Evolutionary conservation across 2,113 vertebrate genomes (phyloP), one percentile per base, ranked within the genome.

Genomic region (Choloepus hoffmanni): DNA sequence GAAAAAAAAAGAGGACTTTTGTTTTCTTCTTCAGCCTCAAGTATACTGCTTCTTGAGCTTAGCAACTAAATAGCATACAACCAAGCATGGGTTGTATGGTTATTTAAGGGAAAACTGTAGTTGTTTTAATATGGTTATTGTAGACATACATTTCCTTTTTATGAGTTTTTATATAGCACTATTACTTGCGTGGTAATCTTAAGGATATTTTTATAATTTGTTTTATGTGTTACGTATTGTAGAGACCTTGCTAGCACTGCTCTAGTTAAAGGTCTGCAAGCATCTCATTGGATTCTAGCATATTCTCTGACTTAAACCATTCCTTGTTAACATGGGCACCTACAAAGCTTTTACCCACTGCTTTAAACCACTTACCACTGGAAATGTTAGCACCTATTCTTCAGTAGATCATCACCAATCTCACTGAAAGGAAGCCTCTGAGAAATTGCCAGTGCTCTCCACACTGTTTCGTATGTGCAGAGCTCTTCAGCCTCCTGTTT

Each of bases 181-280:
- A 98, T 98, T 98, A 98, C 97, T 98, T 98, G 98, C 92, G 95
- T 95, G 97, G 92, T 98, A 98, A 98, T 98, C 97, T 98, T 98
- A 97, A 95, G 96, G 92, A 98, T 98, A 98, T 98, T 98, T 97
- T 98, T 98, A 96, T 98, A 98, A 98, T 98, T 98, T 98, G 97
- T 97, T 98, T 98, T 98, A 97, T 96, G 83, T 87, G 86, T 97
- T 98, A 97, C 98, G 97, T 96, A 96, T 98, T 98, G 96, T 2
- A 93, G 85, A 97, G 85, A 89, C 90, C 97, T 97, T 97, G 82
- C 67, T 94, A 84, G 95, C 60, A 87, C 91, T 83, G n/a, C 84
- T 95, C 36, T 53, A 97, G 96, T 97, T 97, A 97, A 97, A 97
- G 85, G 85, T 97, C 96, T 96, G 85, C 7, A 87, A 97, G 84